These are phyloP conservation scores for Tachyglossus aculeatus DNA, from an alignment of 2,797 vertebrate genomes.

Conservation along the genomic window DNA sequence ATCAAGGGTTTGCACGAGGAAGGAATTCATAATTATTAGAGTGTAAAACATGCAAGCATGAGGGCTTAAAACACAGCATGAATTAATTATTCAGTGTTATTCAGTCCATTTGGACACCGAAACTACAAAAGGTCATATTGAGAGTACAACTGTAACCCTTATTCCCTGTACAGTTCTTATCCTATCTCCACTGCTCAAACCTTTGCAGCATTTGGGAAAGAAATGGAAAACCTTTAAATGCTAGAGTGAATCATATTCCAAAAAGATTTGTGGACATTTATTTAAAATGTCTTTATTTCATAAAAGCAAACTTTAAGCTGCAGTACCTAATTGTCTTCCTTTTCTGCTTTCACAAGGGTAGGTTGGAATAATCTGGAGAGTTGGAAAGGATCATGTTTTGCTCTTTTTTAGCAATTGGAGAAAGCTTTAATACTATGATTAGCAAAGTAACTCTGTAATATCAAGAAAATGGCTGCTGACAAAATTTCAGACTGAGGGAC, in stretches of 20 bases:
- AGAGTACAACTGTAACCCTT: constrained; percentile 41
- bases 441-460: too few species aligned
- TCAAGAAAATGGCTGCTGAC: too few species aligned
- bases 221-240: constrained; percentile 10
- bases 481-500: too few species aligned
- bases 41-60: constrained; percentile 54
- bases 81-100: constrained; percentile 68
- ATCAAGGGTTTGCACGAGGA: constrained; percentile 59
- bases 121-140: constrained; percentile 58
- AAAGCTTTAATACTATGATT: too few species aligned
- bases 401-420: too few species aligned
- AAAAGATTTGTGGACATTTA: constrained; percentile 1
- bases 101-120: constrained; percentile 64
- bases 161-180: constrained; percentile 36
- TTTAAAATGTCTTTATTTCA: not conserved
- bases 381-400: too few species aligned
- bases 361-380: too few species aligned
- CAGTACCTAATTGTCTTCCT: too few species aligned
- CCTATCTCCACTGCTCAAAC: constrained; percentile 23
- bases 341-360: too few species aligned
- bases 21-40: constrained; percentile 64
- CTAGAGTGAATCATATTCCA: not conserved
- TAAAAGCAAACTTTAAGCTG: constrained; percentile 20
- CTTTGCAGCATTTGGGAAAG: not conserved
- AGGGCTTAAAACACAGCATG: constrained; percentile 53